A percentile compares a stretch with the other conserved stretches of the same genome.
Conservation (phyloP, 2,113 vertebrate genomes). For the Toxotes jaculatrix region DNA sequence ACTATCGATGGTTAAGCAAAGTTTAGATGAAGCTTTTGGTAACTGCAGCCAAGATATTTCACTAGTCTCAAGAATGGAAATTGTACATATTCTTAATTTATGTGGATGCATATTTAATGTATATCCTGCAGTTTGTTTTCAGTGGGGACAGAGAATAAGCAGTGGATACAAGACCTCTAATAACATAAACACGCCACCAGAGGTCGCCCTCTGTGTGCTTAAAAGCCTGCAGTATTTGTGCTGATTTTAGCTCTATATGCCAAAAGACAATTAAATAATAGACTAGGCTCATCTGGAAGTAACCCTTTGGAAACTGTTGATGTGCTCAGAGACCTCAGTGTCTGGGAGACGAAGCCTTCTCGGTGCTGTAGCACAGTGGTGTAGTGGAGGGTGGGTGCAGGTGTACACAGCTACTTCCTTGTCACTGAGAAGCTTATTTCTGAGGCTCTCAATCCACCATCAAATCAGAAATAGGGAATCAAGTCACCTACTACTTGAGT, state of each 20-base stretch:
- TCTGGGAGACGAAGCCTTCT: not conserved
- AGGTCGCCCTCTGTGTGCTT: conserved; percentile 22
- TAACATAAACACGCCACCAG: conserved; percentile 36
- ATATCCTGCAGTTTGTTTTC: conserved; percentile 18
- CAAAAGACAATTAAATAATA: not conserved
- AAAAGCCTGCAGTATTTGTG: not conserved
- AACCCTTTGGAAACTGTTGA: not conserved
- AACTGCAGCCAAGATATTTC: conserved; percentile 19
- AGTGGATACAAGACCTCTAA: not conserved
- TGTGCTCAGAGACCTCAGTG: not conserved
- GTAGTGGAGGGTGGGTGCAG: not conserved
- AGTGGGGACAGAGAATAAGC: not conserved
- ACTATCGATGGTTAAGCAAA: not conserved
- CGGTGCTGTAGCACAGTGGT: not conserved
- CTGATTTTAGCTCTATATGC: conserved; percentile 7
- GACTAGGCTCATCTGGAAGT: not conserved
- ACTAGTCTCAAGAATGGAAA: conserved; percentile 1
- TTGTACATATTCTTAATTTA: conserved; percentile 13
- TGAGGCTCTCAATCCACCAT: not conserved
- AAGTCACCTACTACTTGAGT: not conserved
- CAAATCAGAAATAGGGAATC: not conserved
- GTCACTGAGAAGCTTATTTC: not conserved
- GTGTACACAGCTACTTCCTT: not conserved
- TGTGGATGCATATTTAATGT: conserved; percentile 10
- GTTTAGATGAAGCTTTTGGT: conserved; percentile 14